Evolutionary conservation across 2,888 invertebrate genomes (phyloP), one percentile per base, ranked within the genome.

Genomic region (Xylota segnis): DNA sequence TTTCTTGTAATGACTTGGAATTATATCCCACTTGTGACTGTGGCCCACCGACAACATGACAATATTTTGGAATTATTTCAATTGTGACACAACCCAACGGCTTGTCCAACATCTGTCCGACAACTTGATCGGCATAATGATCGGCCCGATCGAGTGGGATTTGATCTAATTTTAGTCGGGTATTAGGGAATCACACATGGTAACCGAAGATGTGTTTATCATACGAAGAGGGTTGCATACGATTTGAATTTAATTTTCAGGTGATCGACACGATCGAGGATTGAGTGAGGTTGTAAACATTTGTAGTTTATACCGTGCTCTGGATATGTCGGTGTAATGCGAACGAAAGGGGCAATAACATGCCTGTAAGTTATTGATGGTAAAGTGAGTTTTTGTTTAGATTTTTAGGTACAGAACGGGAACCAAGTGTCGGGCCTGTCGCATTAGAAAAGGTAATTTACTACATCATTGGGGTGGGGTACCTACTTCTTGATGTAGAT

Each of bases 51-150:
- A 43, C n/a, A 71, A 78, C 66, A 83, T 63, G 71, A 78, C 78
- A 78, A 72, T 83, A 78, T 83, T 83, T 61, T 56, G 63, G 74
- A 74, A 78, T 78, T 78, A 61, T 78, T 83, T 78, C 63, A 72
- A 78, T 83, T 83, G 83, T 74, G 61, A 72, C 66, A 47, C 74
- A 74, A 65, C 6, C 56, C 37, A 58, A 66, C 12, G 40, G 40
- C 16, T 47, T 83, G 83, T 76, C 50, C 47, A 50, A 78, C 78
- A 83, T 63, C 66, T 74, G 68, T 68, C 56, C 50, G 78, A 83
- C 74, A 68, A 68, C 78, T 83, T 83, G 78, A 83, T 83, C 78
- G 78, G 59, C 72, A 74, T 74, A 56, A 50, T 61, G 71, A 83
- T 83, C 71, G 65, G 32, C 45, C 43, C 66, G 40, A 68, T 68